Evolutionary conservation across 2,888 invertebrate genomes (phyloP).

Genomic region (Coelopa pilipes): DNA sequence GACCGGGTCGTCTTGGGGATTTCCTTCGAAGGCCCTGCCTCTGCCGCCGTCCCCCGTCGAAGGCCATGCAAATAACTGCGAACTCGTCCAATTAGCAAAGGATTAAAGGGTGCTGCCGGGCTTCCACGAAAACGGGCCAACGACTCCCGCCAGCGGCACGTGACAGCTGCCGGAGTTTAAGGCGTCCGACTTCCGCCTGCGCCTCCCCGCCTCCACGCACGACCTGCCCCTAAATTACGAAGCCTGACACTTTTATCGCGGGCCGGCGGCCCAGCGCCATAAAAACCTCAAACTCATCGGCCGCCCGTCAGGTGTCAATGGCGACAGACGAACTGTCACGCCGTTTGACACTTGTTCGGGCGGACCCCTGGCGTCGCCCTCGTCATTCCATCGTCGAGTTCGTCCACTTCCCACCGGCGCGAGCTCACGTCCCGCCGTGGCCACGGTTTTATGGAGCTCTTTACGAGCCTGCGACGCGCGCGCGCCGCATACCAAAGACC

Average conservation of each 20-base stretch:
- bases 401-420: background rate
- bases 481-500: background rate
- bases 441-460: conserved; percentile 8
- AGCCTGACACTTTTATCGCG: conserved; percentile 17
- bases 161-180: background rate
- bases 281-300: conserved; percentile 4
- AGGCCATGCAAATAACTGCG: no score
- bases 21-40: background rate
- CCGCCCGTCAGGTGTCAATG: background rate
- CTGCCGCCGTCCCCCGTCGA: background rate
- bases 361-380: background rate
- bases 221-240: background rate
- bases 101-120: no score
- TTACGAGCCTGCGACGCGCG: conserved; percentile 6
- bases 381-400: background rate
- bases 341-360: conserved; percentile 26
- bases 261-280: background rate
- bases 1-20: background rate
- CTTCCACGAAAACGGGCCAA: no score
- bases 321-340: conserved; percentile 14
- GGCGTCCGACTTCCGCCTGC: no score
- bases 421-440: background rate
- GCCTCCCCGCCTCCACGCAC: background rate
- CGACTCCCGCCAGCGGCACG: no score
- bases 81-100: no score